A percentile compares a stretch with the other conserved stretches of the same genome.
Conservation (phyloP, 1,140 invertebrate species). For the Drosophila kohkoa region DNA sequence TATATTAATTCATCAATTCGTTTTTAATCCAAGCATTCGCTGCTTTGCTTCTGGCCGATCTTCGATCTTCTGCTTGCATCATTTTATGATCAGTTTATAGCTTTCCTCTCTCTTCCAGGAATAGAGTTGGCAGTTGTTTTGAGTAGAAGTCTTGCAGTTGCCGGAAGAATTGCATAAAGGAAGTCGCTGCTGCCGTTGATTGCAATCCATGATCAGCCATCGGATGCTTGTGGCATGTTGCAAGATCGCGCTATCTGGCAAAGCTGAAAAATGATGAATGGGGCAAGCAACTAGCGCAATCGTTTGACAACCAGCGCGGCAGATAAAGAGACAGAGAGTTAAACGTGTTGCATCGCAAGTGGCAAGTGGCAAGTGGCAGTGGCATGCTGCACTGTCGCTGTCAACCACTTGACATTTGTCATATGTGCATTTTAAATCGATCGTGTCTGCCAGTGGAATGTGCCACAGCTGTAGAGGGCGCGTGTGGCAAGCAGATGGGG, state of each 20-base stretch:
- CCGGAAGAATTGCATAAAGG: not conserved
- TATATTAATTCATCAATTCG: no score
- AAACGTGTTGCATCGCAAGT: not conserved
- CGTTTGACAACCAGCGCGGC: slow-evolving; percentile 4
- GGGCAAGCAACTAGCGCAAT: not conserved
- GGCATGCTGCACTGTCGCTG: slow-evolving; percentile 1
- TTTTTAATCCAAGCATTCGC: no score
- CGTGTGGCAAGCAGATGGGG: not conserved
- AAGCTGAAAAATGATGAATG: slow-evolving; percentile 15
- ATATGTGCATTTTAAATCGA: slow-evolving; percentile 30
- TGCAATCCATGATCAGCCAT: not conserved
- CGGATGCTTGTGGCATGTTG: slow-evolving; percentile 16
- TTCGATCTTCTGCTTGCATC: no score
- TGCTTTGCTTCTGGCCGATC: no score
- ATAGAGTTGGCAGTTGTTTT: no score
- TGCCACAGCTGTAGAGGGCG: slow-evolving; percentile 9
- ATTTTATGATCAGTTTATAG: no score
- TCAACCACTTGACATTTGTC: slow-evolving; percentile 41
- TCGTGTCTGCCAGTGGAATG: not conserved
- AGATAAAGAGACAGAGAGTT: not conserved
- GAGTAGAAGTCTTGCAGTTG: no score
- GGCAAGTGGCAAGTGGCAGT: slow-evolving; percentile 4
- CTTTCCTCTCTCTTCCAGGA: no score
- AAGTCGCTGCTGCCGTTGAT: slow-evolving; percentile 4
- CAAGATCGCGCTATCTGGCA: not conserved